Evolutionary conservation across 2,113 vertebrate species (phyloP), one percentile per base, ranked within the genome.

Genomic region (Macrotus californicus): DNA sequence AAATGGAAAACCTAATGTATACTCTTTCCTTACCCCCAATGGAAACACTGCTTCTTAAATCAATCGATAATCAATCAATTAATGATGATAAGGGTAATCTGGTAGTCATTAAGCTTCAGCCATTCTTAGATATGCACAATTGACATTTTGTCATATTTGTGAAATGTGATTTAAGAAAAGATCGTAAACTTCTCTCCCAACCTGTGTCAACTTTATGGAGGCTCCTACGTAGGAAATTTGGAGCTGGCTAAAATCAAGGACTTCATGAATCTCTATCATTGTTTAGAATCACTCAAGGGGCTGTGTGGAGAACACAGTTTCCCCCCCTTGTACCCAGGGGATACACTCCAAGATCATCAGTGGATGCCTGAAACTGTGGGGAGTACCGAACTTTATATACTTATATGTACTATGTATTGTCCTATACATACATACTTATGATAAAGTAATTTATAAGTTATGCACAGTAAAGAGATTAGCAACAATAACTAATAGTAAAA

Each of bases 161-260:
- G 69, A 89, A 86, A 89, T 46, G 22, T 52, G 18, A 31, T 87
- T 91, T 92, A 54, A 67, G 72, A 92, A 61, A 95, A 93, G 43
- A 39, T 67, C 16, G 83, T 73, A 80, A 95, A 73, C 4, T 64
- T 94, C 26, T 46, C 21, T 46, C 16, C 7, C 18, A 94, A 77
- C 9, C 21, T 77, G n/a, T 69, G 12, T 83, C 61, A 15, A 9
- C 14, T 81, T 73, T 67, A 85, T 91, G 52, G 9, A 11, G 72
- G 10, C 31, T 95, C 6, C 18, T 82, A 21, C 21, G 11, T 31
- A 59, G 14, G 91, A 92, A 77, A 46, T 39, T 41, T 46, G 46
- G 18, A 87, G 64, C 12, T 72, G 41, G 52, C 34, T 43, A 56
- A 94, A 96, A 87, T 87, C 87, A 95, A 81, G 46, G 54, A 70